These are phyloP conservation scores for Sclerurus mexicanus DNA, from an alignment of 2,113 vertebrate species.

Conservation along the genomic window DNA sequence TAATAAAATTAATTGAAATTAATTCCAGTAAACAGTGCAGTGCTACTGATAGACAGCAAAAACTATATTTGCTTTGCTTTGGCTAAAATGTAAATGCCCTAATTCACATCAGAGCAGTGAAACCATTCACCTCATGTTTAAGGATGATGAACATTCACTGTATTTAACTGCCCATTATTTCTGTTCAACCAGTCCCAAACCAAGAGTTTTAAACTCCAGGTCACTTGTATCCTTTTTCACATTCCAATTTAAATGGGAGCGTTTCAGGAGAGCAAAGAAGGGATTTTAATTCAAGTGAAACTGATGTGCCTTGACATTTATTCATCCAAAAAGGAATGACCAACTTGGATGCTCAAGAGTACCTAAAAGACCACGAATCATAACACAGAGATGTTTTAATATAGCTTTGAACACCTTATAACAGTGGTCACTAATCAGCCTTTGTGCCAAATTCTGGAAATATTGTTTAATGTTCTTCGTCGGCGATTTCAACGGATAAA, in stretches of 20 bases:
- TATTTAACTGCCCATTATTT: background rate
- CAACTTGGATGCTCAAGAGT: background rate
- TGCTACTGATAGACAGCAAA: background rate
- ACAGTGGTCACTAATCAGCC: no score
- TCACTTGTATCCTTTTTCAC: background rate
- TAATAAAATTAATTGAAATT: constrained; percentile 44
- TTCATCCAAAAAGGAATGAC: background rate
- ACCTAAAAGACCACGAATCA: background rate
- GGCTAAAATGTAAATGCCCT: background rate
- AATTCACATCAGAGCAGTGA: background rate
- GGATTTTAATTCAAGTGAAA: background rate
- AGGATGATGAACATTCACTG: background rate
- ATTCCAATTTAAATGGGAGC: background rate
- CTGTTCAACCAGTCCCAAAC: background rate
- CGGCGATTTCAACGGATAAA: no score
- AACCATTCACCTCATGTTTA: background rate
- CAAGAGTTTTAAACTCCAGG: background rate
- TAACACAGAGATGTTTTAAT: no score
- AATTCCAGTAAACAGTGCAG: constrained; percentile 1
- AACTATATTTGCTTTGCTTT: background rate
- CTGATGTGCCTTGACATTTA: background rate
- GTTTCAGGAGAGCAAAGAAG: background rate
- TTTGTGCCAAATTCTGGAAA: no score
- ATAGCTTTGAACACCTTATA: no score
- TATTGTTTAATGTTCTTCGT: no score